Conservation (phyloP, 2,888 invertebrate genomes). For the Bruchidius siliquastri region DNA sequence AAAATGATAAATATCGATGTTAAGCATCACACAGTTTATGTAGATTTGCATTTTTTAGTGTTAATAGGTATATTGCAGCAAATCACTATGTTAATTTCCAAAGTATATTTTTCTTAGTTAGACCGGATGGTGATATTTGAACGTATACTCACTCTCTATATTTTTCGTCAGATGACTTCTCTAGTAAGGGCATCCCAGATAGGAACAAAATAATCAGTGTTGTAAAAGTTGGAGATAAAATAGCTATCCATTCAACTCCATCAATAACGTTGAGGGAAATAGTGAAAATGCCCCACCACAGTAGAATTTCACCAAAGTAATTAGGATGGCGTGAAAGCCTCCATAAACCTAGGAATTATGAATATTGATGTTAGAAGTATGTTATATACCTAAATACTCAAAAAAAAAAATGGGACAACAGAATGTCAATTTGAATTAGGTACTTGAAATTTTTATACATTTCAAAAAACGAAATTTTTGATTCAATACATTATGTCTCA, state of each 20-base stretch:
- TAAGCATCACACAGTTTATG: too few species aligned
- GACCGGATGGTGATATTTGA: not conserved
- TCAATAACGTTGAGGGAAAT: constrained; percentile 82
- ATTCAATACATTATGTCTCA: too few species aligned
- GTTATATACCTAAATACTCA: too few species aligned
- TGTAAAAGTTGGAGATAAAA: constrained; percentile 83
- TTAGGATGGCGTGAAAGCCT: constrained; percentile 87
- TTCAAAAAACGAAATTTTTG: too few species aligned
- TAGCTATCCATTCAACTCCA: constrained; percentile 80
- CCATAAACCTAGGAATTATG: constrained; percentile 54
- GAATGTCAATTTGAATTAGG: too few species aligned
- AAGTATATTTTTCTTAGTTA: too few species aligned
- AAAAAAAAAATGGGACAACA: too few species aligned
- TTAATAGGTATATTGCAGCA: too few species aligned
- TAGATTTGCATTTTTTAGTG: too few species aligned
- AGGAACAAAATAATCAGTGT: constrained; percentile 82
- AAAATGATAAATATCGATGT: too few species aligned
- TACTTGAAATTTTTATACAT: too few species aligned
- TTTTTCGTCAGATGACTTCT: constrained; percentile 82
- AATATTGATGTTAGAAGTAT: not conserved
- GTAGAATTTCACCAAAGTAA: constrained; percentile 88
- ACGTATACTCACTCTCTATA: constrained; percentile 68
- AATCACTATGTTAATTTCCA: too few species aligned
- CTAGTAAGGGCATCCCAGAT: constrained; percentile 85
- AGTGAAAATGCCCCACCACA: constrained; percentile 93